Evolutionary conservation across 2,888 invertebrate genomes (phyloP), one percentile per base, ranked within the genome.

Genomic region (Cantharis flavilabris): DNA sequence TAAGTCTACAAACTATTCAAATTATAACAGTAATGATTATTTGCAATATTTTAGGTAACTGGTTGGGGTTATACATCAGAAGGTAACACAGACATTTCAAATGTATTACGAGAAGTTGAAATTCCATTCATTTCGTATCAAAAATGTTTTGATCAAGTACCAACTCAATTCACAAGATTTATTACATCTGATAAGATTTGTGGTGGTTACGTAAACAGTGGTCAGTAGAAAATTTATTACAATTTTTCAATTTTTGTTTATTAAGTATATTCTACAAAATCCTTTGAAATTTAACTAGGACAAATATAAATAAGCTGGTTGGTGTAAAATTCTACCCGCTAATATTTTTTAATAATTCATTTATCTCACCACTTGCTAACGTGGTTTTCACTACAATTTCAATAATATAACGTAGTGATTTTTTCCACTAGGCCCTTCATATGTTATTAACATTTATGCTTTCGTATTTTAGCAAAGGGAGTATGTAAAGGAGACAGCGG

Each of bases 401-500:
- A 16, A 16, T 16, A 16, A 16, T 16, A 16, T 16, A 1, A 16
- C 16, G 1, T 16, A 16, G 20, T 20, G 20, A 20, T 3, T 20
- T 20, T 20, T 20, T 20, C 20, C 20, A 20, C 20, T 20, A 20
- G 20, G 20, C 20, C 20, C 20, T n/a, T n/a, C n/a, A n/a, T n/a
- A 3, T 20, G 3, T 20, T 23, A 23, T 23, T 20, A 20, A 20
- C 20, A 26, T 26, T n/a, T n/a, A n/a, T 49, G 2, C 9, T n/a
- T n/a, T 62, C 10, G 9, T 76, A 18, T 62, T 78, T 71, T 23
- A 89, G 89, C 88, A 4, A 87, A 87, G 9, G 87, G 89, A 0
- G 82, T 89, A 0, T 89, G 89, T 81, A 84, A 86, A 77, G 89
- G 89, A 0, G 89, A 89, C 85, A 89, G 89, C 74, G 89, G 89